Evolutionary conservation across 92 coral and sea anemone genomes (phyloP).

Genomic region (Zoanthus sansibaricus): DNA sequence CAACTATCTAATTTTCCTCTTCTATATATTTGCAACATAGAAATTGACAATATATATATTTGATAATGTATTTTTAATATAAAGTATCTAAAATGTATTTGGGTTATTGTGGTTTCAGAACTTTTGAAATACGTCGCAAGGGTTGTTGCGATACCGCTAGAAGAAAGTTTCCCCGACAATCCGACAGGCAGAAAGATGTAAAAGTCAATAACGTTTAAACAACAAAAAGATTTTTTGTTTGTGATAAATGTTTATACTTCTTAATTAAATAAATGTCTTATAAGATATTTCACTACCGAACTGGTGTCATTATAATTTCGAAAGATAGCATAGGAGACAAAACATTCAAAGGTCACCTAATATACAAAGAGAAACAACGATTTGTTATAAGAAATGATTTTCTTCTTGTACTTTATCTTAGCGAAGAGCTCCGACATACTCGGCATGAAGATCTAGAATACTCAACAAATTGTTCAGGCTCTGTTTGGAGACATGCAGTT

Average conservation of each 20-base stretch:
- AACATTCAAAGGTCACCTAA: background rate
- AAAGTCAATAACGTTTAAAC: background rate
- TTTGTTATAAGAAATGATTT: background rate
- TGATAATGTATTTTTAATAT: no score
- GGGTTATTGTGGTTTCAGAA: no score
- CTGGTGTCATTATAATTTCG: background rate
- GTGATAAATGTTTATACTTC: background rate
- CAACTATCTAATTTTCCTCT: no score
- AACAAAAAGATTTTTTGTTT: background rate
- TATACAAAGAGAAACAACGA: background rate
- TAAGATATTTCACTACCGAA: background rate
- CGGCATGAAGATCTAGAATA: background rate
- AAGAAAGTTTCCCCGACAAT: no score
- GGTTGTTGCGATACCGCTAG: no score
- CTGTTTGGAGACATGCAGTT: background rate
- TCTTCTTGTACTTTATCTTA: background rate
- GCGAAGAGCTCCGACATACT: conserved; percentile 4
- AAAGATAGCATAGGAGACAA: background rate
- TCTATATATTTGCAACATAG: no score
- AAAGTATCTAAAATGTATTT: no score
- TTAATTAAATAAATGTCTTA: background rate
- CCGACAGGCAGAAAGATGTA: background rate
- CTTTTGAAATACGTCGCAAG: no score
- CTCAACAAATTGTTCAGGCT: background rate
- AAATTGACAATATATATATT: no score